Evolutionary conservation across 2,888 invertebrate species (phyloP).

Genomic region (Agrochola macilenta): DNA sequence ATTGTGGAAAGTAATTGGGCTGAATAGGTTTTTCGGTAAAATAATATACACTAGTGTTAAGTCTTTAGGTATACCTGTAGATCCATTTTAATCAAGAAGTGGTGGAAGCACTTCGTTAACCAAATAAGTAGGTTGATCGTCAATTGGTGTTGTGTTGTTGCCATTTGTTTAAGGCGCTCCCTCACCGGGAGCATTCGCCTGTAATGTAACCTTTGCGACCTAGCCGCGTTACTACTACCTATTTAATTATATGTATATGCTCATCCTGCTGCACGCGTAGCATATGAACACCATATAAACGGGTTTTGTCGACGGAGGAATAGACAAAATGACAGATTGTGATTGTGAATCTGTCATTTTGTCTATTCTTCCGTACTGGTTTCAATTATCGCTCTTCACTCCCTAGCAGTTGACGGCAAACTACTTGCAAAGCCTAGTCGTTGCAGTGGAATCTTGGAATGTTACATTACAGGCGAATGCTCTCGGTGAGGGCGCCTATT

Average conservation of each 20-base stretch:
- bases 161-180: background rate
- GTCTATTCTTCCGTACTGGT: background rate
- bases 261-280: background rate
- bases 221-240: background rate
- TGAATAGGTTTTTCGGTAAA: constrained; percentile 5
- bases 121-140: background rate
- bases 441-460: background rate
- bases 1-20: constrained; percentile 21
- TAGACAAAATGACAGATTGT: no score
- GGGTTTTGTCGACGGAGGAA: no score
- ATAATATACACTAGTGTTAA: constrained; percentile 6
- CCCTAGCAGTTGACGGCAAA: background rate
- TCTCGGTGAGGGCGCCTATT: background rate
- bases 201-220: background rate
- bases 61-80: background rate
- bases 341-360: no score
- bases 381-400: background rate
- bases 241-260: background rate
- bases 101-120: background rate
- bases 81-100: constrained; percentile 29
- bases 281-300: no score
- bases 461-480: background rate
- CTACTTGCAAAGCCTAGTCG: background rate
- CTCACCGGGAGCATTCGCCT: background rate
- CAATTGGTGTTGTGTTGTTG: background rate